Conservation (phyloP, 2,113 vertebrate species). For the Pitta sordida region DNA sequence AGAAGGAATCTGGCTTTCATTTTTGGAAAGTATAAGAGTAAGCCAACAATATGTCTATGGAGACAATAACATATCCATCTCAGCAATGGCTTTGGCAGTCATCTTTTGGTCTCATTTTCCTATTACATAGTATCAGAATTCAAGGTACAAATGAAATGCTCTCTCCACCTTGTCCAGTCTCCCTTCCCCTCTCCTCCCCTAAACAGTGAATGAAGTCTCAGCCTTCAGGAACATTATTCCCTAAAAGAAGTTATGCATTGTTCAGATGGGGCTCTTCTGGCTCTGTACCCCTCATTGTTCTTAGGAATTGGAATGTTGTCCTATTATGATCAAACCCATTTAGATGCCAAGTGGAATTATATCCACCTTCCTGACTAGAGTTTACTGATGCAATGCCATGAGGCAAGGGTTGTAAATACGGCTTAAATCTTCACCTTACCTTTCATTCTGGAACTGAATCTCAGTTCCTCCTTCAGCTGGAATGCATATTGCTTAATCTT, state of each 20-base stretch:
- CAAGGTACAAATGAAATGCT: not conserved
- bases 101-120: not conserved
- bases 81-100: not conserved
- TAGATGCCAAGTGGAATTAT: not conserved
- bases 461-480: not conserved
- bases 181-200: not conserved
- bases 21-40: slow-evolving; percentile 1
- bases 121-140: not conserved
- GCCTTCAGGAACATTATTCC: not conserved
- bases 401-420: not conserved
- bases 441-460: not conserved
- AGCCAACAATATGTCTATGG: not conserved
- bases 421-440: not conserved
- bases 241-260: not conserved
- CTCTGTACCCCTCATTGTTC: not conserved
- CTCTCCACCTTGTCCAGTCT: not conserved
- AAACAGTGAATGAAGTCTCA: not conserved
- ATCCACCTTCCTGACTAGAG: not conserved
- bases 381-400: not conserved
- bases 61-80: not conserved
- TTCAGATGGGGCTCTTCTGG: not conserved
- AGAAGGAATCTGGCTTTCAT: slow-evolving; percentile 24
- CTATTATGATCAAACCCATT: not conserved
- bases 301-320: not conserved
- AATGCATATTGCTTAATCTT: not conserved